These are phyloP conservation scores for Bilobella aurantiaca DNA, from an alignment of 1,140 invertebrate genomes.

Conservation along the genomic window DNA sequence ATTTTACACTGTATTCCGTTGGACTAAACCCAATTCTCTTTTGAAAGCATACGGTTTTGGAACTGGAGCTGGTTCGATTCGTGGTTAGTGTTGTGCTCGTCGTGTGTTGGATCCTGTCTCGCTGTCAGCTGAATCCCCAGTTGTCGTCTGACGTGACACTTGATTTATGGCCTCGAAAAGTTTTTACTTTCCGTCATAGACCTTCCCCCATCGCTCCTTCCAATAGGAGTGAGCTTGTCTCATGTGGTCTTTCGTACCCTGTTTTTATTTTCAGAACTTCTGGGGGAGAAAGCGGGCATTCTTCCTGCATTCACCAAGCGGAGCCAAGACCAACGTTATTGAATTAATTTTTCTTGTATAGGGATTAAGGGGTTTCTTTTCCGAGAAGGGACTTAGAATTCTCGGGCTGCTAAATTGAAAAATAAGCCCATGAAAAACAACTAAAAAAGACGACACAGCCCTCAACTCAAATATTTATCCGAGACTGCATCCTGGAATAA, in stretches of 20 bases:
- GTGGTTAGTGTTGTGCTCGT: neutral
- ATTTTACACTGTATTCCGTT: too few relatives aligned
- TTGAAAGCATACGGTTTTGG: too few relatives aligned
- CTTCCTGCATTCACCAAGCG: neutral
- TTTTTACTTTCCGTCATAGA: constrained; percentile 34
- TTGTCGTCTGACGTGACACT: constrained; percentile 29
- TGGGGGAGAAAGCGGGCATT: neutral
- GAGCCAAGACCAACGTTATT: neutral
- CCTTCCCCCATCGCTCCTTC: neutral
- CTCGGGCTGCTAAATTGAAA: too few relatives aligned
- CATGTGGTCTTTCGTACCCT: neutral
- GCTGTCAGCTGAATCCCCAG: constrained; percentile 30
- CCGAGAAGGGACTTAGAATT: too few relatives aligned
- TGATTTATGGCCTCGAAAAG: constrained; percentile 34
- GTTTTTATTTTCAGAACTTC: neutral
- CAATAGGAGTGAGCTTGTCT: neutral
- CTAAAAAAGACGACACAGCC: too few relatives aligned
- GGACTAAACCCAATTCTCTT: too few relatives aligned
- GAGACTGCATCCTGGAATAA: too few relatives aligned
- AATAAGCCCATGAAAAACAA: neutral
- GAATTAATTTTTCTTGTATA: neutral
- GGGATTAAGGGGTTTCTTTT: neutral
- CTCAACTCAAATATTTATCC: too few relatives aligned
- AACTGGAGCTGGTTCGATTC: constrained; percentile 2
- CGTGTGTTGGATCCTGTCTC: constrained; percentile 12